These are phyloP conservation scores for Leptinotarsa juncta DNA, from an alignment of 2,888 invertebrate genomes.

Conservation along the genomic window DNA sequence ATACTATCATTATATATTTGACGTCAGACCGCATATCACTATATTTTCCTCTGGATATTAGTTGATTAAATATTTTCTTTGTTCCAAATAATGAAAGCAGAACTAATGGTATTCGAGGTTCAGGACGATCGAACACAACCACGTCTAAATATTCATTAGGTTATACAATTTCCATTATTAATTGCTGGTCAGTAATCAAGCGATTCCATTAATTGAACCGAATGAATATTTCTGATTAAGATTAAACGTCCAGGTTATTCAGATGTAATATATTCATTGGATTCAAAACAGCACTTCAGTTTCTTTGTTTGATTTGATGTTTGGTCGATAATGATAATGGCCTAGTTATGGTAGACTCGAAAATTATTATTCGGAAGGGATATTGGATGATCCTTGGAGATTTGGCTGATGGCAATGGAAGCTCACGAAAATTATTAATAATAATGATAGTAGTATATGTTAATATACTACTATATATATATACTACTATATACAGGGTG, in stretches of 20 bases:
- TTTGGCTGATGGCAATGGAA: too few relatives aligned
- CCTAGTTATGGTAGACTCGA: too few relatives aligned
- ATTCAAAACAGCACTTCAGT: slow-evolving; percentile 1
- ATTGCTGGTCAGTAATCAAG: slow-evolving; percentile 2
- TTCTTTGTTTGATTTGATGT: background rate
- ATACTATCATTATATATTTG: too few relatives aligned
- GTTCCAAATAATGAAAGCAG: background rate
- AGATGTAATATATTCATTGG: slow-evolving; percentile 5
- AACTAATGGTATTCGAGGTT: background rate
- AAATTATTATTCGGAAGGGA: too few relatives aligned
- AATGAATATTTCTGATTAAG: slow-evolving; percentile 11
- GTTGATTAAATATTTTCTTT: slow-evolving; percentile 4
- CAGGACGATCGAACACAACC: background rate
- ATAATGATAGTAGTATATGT: too few relatives aligned
- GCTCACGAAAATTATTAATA: too few relatives aligned
- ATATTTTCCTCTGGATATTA: background rate
- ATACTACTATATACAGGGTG: too few relatives aligned
- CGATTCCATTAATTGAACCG: background rate
- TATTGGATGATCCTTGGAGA: too few relatives aligned
- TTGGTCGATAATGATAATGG: too few relatives aligned
- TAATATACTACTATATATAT: too few relatives aligned
- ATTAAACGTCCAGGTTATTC: background rate
- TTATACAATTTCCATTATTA: slow-evolving; percentile 15
- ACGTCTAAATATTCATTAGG: slow-evolving; percentile 10
- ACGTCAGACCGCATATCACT: too few relatives aligned